phyloP scores from a whole-genome alignment of 1,140 invertebrate species.

The Pararge aegeria region DNA sequence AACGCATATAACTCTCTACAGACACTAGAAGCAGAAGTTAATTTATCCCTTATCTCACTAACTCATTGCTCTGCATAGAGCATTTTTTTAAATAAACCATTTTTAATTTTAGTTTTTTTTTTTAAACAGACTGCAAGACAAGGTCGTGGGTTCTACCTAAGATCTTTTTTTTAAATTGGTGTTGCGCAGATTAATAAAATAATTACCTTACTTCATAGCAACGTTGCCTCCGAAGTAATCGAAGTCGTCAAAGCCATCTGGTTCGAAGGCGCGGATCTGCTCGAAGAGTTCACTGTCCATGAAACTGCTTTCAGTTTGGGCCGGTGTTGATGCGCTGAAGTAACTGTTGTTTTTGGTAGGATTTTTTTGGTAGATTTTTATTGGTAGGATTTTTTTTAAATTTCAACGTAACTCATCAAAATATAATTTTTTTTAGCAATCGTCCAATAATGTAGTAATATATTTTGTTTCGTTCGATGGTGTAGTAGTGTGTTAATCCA shows the following conservation, averaged over 20 bases:
- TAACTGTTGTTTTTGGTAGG: constrained; percentile 43
- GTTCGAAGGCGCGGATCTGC: constrained; percentile 72
- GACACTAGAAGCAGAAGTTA: too few relatives aligned
- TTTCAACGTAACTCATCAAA: neutral
- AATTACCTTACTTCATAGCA: constrained; percentile 59
- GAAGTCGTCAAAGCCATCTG: constrained; percentile 66
- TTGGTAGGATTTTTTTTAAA: neutral
- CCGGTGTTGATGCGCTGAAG: constrained; percentile 77
- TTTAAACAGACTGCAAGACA: too few relatives aligned
- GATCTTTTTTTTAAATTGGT: too few relatives aligned
- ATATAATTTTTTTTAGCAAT: neutral
- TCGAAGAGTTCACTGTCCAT: constrained; percentile 77
- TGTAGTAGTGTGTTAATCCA: neutral
- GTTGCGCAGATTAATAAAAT: too few relatives aligned
- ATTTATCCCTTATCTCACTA: too few relatives aligned
- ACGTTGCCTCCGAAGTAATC: constrained; percentile 55
- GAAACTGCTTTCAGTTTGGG: constrained; percentile 58
- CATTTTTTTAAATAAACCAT: too few relatives aligned
- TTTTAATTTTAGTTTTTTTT: too few relatives aligned
- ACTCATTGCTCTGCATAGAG: too few relatives aligned
- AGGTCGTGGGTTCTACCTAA: too few relatives aligned
- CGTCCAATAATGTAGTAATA: too few relatives aligned
- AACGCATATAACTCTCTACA: too few relatives aligned
- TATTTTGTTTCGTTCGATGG: neutral
- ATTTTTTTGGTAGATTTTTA: constrained; percentile 10